phyloP scores from a whole-genome alignment of 2,888 invertebrate genomes.

The Pseudoips prasinana region DNA sequence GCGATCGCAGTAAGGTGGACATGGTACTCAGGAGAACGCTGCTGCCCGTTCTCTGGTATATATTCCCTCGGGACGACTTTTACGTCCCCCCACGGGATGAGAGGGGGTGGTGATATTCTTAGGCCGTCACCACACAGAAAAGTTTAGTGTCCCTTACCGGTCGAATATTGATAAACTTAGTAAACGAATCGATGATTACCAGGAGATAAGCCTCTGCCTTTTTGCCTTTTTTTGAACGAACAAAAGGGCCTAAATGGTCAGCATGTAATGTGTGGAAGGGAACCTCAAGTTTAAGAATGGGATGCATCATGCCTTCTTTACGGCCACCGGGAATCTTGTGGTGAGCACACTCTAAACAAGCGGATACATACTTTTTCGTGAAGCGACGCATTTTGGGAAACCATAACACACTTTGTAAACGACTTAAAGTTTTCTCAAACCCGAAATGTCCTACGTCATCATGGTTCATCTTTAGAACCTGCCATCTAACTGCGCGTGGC shows the following conservation, averaged over 20 bases:
- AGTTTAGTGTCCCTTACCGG: slow-evolving; percentile 2
- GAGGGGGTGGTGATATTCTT: no score
- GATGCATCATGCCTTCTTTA: slow-evolving; percentile 18
- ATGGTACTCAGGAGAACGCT: no score
- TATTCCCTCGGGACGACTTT: no score
- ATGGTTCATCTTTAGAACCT: slow-evolving; percentile 13
- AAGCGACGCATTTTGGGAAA: slow-evolving; percentile 20
- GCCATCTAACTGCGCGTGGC: slow-evolving; percentile 17
- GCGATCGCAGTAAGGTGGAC: no score
- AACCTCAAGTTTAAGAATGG: slow-evolving; percentile 18
- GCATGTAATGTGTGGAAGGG: slow-evolving; percentile 15
- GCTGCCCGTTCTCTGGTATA: no score
- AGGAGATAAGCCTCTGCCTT: slow-evolving; percentile 3
- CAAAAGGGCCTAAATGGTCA: slow-evolving; percentile 9
- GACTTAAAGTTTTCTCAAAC: slow-evolving; percentile 3
- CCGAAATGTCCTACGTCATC: slow-evolving; percentile 21
- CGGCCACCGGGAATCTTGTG: slow-evolving; percentile 11
- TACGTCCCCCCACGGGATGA: no score
- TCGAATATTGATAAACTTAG: slow-evolving; percentile 1
- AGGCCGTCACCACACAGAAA: no score
- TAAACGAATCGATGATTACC: slow-evolving; percentile 3
- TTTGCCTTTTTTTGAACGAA: slow-evolving; percentile 4
- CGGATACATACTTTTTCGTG: slow-evolving; percentile 17
- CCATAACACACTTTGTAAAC: slow-evolving; percentile 6
- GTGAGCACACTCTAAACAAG: slow-evolving; percentile 18